These are phyloP conservation scores for Lepidocyrtinus sp. DNA, from an alignment of 2,888 invertebrate genomes.

Conservation along the genomic window DNA sequence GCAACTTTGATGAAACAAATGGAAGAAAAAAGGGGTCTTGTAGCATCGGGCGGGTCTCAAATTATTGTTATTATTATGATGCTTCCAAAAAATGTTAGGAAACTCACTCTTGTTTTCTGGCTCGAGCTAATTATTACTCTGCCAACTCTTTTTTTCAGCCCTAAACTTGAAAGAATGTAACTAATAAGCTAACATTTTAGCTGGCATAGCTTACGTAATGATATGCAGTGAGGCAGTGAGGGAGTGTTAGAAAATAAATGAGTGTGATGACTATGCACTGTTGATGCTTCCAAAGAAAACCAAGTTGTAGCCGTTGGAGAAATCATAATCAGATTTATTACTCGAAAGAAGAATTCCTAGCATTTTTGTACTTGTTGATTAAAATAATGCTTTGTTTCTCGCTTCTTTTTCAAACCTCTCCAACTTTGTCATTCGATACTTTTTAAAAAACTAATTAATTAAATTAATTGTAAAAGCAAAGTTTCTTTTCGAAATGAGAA, in stretches of 20 bases:
- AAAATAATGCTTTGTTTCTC: too few species aligned
- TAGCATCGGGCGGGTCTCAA: background rate
- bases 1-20: constrained; percentile 4
- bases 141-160: background rate
- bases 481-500: background rate
- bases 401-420: too few species aligned
- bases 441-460: background rate
- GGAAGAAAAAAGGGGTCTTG: background rate
- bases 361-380: background rate
- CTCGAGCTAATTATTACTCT: background rate
- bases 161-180: background rate
- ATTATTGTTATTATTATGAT: background rate
- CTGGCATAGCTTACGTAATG: background rate
- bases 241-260: background rate
- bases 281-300: background rate
- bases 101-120: background rate
- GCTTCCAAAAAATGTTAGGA: background rate
- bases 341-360: background rate
- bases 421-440: background rate
- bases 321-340: background rate
- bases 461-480: background rate
- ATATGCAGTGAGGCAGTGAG: background rate
- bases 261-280: background rate
- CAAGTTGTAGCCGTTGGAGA: background rate
- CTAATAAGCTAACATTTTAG: background rate